These are phyloP conservation scores for Scaptomyza reducta DNA, from an alignment of 2,888 invertebrate species.

Conservation along the genomic window DNA sequence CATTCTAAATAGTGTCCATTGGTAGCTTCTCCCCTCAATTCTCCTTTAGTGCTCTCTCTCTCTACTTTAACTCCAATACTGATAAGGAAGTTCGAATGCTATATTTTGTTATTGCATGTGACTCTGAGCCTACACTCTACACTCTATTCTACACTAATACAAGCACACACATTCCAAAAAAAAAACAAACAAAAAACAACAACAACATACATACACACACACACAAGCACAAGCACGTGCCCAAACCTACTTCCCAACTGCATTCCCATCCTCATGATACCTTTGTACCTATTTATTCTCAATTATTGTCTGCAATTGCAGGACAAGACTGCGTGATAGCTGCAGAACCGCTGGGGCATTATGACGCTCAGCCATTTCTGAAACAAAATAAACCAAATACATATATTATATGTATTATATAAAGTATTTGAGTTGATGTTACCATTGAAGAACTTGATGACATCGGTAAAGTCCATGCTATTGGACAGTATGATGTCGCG, in stretches of 20 bases:
- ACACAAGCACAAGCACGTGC: conserved; percentile 3
- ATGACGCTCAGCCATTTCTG: conserved; percentile 99
- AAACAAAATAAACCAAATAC: conserved; percentile 69
- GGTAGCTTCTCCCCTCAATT: not conserved
- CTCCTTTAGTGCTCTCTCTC: conserved; percentile 24
- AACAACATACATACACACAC: not conserved
- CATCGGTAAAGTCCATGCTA: conserved; percentile 98
- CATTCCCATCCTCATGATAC: not conserved
- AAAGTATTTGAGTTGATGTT: conserved; percentile 40
- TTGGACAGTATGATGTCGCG: conserved; percentile 97
- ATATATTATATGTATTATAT: not conserved
- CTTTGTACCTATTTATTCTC: conserved; percentile 90
- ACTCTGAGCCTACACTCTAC: conserved; percentile 41
- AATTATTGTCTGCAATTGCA: conserved; percentile 95
- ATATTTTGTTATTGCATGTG: too few species aligned
- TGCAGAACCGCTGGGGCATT: conserved; percentile 92
- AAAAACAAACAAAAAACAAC: not conserved
- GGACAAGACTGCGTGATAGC: conserved; percentile 93
- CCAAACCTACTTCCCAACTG: too few species aligned
- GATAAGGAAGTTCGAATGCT: conserved; percentile 51
- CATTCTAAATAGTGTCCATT: conserved; percentile 3
- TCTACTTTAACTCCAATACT: conserved; percentile 51
- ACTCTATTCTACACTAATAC: conserved; percentile 1
- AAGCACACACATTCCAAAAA: not conserved
- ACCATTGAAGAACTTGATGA: conserved; percentile 99